Evolutionary conservation across 2,113 vertebrate genomes (phyloP).

Genomic region (Vulpes vulpes): DNA sequence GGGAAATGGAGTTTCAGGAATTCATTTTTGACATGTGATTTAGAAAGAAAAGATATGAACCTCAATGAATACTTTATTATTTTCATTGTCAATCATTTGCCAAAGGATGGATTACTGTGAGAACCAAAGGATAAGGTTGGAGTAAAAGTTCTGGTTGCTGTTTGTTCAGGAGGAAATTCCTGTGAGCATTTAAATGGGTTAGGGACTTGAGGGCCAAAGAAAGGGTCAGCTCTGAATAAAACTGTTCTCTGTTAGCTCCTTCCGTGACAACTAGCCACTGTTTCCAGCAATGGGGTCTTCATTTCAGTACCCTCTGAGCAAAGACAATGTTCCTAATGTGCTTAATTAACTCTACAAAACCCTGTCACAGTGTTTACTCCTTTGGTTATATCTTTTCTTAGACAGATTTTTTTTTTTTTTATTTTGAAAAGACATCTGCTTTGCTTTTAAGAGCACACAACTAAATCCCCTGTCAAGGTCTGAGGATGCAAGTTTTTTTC

Average conservation of each 20-base stretch:
- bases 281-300: conserved; percentile 16
- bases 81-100: not conserved
- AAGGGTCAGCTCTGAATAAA: not conserved
- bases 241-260: not conserved
- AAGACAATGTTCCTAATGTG: not conserved
- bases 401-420: conserved; percentile 17
- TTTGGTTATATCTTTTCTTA: conserved; percentile 50
- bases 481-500: not conserved
- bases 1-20: not conserved
- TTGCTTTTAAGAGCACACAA: conserved; percentile 8
- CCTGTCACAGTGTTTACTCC: not conserved
- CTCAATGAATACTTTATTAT: not conserved
- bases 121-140: not conserved
- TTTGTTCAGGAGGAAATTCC: conserved; percentile 23
- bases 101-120: not conserved
- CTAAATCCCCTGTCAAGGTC: not conserved
- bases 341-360: not conserved
- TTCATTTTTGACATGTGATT: not conserved
- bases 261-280: not conserved
- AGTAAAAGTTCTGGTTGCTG: not conserved
- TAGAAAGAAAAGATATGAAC: not conserved
- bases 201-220: not conserved
- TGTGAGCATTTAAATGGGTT: not conserved
- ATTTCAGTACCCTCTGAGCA: not conserved
- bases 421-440: conserved; percentile 56